phyloP scores from a whole-genome alignment of 2,113 vertebrate species.

The Neolamprologus kungweensis region DNA sequence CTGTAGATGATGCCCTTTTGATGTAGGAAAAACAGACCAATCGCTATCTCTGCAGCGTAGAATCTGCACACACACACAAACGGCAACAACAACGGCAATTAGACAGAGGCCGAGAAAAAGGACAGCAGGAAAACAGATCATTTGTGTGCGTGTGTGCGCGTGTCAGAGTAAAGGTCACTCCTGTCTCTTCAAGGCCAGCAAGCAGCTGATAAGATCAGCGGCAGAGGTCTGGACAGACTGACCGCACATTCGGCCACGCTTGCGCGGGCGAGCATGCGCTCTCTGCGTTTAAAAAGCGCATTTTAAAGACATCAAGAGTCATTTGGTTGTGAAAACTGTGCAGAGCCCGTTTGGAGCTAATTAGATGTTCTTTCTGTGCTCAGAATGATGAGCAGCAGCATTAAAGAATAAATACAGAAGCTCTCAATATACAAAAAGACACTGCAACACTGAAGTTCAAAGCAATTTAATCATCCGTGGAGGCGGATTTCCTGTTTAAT shows the following conservation, averaged over 20 bases:
- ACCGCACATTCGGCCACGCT: neutral
- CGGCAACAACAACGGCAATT: slow-evolving; percentile 22
- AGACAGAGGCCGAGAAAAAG: slow-evolving; percentile 2
- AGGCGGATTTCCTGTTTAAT: neutral
- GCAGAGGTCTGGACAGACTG: slow-evolving; percentile 23
- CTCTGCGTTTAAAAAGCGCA: neutral
- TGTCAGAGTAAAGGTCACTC: slow-evolving; percentile 47
- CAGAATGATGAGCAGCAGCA: neutral
- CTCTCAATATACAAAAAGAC: neutral
- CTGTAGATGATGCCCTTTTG: slow-evolving; percentile 95
- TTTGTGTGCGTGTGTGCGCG: slow-evolving; percentile 15
- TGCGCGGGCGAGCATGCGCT: neutral
- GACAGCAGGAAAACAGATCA: neutral
- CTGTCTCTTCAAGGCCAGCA: slow-evolving; percentile 50
- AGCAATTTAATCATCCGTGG: neutral
- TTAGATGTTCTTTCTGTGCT: neutral
- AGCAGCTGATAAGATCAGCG: slow-evolving; percentile 64
- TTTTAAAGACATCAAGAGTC: neutral
- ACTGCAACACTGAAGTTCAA: neutral
- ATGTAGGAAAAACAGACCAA: slow-evolving; percentile 94
- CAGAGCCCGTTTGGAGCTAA: neutral
- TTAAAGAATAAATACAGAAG: neutral
- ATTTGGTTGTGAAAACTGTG: neutral
- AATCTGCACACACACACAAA: slow-evolving; percentile 71
- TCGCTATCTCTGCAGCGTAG: slow-evolving; percentile 94